Evolutionary conservation across 2,113 vertebrate genomes (phyloP), one percentile per base, ranked within the genome.

Genomic region (Psittacara wagleri): DNA sequence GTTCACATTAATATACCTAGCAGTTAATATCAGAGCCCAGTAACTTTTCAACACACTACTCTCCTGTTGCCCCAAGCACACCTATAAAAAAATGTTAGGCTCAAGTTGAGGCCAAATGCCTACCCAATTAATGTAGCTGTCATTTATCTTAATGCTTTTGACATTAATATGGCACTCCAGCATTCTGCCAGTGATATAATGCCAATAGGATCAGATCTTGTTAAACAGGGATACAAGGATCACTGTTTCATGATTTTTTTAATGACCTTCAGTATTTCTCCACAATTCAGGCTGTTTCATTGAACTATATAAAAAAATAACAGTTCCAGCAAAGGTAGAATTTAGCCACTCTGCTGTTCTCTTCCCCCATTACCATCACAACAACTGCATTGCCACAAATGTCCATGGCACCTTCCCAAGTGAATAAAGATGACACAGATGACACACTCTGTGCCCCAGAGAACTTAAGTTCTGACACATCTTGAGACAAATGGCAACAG

Each of bases 81-180:
- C 90, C 97, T 97, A 98, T 93, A 98, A 98, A 94, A 88, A 98
- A 97, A 97, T 61, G 37, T 75, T 49, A 73, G 57, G 51, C 95
- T 97, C 96, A 84, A 96, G 92, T 66, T 55, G 90, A 93, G 84
- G 69, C 59, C 66, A 78, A 91, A 96, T 73, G 94, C 93, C 76
- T 84, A 80, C 66, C 73, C 94, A 96, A 93, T 95, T 97, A 97
- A 97, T 76, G 96, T 44, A 93, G 80, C 92, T 97, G 96, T 97
- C 97, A 97, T 96, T 98, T 96, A 94, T 97, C 96, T 91, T 96
- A 91, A 91, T 85, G 88, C 70, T 96, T 98, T 94, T 96, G 98
- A 98, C 98, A 97, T 92, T 87, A 96, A 97, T 94, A 96, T 89
- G 96, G 94, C 87, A 98, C 55, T 92, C 76, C 55, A 95, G 91